phyloP scores from a whole-genome alignment of 2,113 vertebrate species.

The Rhizomys pruinosus region DNA sequence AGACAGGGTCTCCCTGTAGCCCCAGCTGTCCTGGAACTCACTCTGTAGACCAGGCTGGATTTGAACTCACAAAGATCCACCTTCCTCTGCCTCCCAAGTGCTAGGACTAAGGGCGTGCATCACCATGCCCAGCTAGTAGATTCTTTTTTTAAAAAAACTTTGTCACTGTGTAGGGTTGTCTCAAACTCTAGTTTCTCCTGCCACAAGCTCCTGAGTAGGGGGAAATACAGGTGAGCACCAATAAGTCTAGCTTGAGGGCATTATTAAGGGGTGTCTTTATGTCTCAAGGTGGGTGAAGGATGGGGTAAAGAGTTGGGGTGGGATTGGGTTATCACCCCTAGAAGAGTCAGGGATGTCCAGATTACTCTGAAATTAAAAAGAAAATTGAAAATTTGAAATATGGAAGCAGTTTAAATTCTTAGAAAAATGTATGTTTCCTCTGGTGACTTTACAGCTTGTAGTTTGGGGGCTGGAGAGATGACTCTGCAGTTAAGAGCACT shows the following conservation, averaged over 20 bases:
- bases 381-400: conserved; percentile 16
- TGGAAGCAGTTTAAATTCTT: conserved; percentile 43
- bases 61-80: no score
- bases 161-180: neutral
- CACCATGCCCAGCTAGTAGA: no score
- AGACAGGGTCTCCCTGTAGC: no score
- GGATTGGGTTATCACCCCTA: neutral
- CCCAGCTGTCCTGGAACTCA: no score
- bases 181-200: neutral
- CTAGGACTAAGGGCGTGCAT: no score
- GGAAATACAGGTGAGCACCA: neutral
- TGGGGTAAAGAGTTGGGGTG: neutral
- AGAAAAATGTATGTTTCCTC: conserved; percentile 22
- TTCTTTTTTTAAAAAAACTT: neutral
- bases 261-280: neutral
- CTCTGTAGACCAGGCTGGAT: no score
- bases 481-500: no score
- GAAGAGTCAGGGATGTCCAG: neutral
- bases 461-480: neutral
- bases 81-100: no score
- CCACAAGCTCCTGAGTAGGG: neutral
- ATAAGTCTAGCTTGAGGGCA: neutral
- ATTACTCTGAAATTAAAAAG: neutral
- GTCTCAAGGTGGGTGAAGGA: neutral
- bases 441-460: conserved; percentile 2